A percentile compares a stretch with the other conserved stretches of the same genome.
phyloP scores from a whole-genome alignment of 92 coral and sea anemone species.

The Palythoa grandis region DNA sequence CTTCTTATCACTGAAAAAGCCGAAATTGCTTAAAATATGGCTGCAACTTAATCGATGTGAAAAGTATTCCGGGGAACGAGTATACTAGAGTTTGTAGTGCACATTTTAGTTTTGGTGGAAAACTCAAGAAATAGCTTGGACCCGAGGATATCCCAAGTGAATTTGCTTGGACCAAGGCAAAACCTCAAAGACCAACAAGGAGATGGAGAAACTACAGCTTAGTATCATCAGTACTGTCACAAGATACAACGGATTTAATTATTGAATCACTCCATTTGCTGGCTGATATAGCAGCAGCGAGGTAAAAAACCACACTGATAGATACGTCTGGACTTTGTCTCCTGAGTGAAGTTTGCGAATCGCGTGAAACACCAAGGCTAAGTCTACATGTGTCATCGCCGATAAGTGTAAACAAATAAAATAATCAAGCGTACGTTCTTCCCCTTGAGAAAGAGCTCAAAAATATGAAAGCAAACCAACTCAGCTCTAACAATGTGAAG shows the following conservation, averaged over 20 bases:
- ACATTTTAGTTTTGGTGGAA: neutral
- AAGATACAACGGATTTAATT: slow-evolving; percentile 5
- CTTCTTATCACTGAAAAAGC: neutral
- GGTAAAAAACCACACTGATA: neutral
- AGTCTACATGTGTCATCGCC: slow-evolving; percentile 12
- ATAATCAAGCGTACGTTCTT: neutral
- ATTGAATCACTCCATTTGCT: slow-evolving; percentile 1
- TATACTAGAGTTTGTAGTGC: neutral
- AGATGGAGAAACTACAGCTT: neutral
- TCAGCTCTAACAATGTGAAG: slow-evolving; percentile 3
- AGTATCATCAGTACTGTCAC: slow-evolving; percentile 20
- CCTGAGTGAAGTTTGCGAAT: neutral
- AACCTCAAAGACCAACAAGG: neutral
- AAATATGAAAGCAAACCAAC: slow-evolving; percentile 4
- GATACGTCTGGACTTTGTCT: neutral
- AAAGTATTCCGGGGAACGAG: neutral
- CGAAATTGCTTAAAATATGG: neutral
- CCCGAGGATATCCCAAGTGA: neutral
- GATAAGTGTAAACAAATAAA: neutral
- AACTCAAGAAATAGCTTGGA: neutral
- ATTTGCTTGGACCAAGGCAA: neutral
- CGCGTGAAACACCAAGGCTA: slow-evolving; percentile 14
- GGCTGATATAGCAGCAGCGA: slow-evolving; percentile 14
- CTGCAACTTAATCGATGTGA: no score
- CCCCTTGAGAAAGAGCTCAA: neutral